Percentiles rank a stretch among this genome's conserved stretches.
phyloP scores from a whole-genome alignment of 23 tunicate species.

The Trididemnum nubilum region DNA sequence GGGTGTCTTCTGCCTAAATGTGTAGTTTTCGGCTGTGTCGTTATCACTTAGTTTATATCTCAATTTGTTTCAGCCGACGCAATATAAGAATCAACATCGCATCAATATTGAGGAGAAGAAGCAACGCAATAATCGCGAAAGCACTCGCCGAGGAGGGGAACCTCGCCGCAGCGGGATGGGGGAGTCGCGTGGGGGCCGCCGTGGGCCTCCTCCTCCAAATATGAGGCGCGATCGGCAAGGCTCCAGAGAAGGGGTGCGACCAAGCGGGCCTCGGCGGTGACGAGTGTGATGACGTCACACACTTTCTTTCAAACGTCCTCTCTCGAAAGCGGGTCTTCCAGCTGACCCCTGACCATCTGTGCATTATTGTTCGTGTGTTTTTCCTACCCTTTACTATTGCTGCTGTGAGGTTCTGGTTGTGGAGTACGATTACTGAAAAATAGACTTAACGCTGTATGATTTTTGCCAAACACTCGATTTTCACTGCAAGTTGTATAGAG shows the following conservation, averaged over 20 bases:
- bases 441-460: no score
- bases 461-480: no score
- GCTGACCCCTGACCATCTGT: no score
- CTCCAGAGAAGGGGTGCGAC: conserved; percentile 27
- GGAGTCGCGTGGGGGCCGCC: conserved; percentile 35
- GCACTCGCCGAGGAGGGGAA: conserved; percentile 50
- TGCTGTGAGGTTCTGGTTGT: neutral
- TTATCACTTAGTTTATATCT: no score
- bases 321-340: no score
- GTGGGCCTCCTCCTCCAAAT: conserved; percentile 26
- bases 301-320: no score
- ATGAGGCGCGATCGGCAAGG: conserved; percentile 59
- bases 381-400: neutral
- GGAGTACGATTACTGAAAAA: no score
- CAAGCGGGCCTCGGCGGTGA: conserved; percentile 43
- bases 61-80: conserved; percentile 64
- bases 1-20: no score
- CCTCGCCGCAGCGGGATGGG: conserved; percentile 35
- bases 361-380: neutral
- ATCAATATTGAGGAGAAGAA: conserved; percentile 95
- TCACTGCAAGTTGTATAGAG: no score
- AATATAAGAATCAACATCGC: conserved; percentile 63
- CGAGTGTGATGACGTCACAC: neutral
- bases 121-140: conserved; percentile 58
- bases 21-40: no score